Evolutionary conservation across 1,140 invertebrate species (phyloP), one percentile per base, ranked within the genome.

Genomic region (Colletes latitarsis): DNA sequence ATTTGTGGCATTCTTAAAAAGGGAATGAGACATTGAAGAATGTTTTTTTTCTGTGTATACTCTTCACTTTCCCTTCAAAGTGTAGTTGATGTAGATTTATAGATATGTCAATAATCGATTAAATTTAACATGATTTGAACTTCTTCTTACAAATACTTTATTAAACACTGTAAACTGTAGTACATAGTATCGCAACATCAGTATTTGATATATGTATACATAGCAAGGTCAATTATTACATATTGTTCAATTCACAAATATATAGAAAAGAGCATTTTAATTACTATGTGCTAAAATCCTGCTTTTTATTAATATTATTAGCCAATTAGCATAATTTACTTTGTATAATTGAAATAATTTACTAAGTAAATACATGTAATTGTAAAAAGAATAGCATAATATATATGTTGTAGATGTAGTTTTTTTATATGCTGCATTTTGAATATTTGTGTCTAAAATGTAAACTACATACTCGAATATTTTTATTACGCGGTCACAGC

Each of bases 71-170:
- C 30, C 30, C 30, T 30, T 30, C 2, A 30, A 30, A 30, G 30
- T 30, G 30, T 30, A 30, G 30, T 30, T 30, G 30, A 30, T 2
- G 30, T 30, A 30, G 30, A 30, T 30, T 30, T 30, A 30, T 30
- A 49, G 49, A 49, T 30, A 30, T 30, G 49, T 12, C 66, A 49
- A 30, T 66, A 12, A 75, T 55, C 12, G 17, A 81, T 30, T 52
- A 81, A 67, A 60, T 60, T 21, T 63, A 14, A 67, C 0, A 55
- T 57, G n/a, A 41, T 41, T 21, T 68, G 2, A 57, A 49, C 15
- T 69, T 87, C 74, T 89, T 89, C 90, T 90, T 90, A 90, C 82
- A 92, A 92, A 92, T 85, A 88, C 83, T 92, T 92, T 92, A 92
- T 92, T 92, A 92, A 92, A 92, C 90, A 91, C 85, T 89, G 84